These are phyloP conservation scores for Agrochola litura DNA, from an alignment of 2,888 invertebrate genomes.

Conservation along the genomic window DNA sequence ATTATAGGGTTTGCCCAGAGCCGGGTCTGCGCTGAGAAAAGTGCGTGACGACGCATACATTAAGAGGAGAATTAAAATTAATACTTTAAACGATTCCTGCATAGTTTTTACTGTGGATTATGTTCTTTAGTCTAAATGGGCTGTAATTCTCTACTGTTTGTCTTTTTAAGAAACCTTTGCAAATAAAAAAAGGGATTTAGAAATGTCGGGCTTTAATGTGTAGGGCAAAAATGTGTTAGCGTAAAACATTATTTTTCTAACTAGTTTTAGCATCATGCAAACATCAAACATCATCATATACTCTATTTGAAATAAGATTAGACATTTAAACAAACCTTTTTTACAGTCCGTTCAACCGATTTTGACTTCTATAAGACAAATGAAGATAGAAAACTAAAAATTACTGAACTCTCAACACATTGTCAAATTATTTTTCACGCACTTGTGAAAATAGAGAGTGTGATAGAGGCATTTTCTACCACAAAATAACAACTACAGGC, in stretches of 20 bases:
- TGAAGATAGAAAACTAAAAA: too few species aligned
- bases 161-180: background rate
- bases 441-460: too few species aligned
- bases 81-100: conserved; percentile 31
- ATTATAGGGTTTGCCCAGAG: conserved; percentile 27
- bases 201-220: background rate
- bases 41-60: conserved; percentile 57
- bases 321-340: too few species aligned
- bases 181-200: conserved; percentile 16
- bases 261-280: background rate
- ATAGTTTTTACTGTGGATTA: conserved; percentile 38
- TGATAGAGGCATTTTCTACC: too few species aligned
- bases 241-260: background rate
- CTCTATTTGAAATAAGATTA: too few species aligned
- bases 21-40: conserved; percentile 13
- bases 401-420: too few species aligned
- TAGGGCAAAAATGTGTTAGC: background rate
- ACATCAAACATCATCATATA: too few species aligned
- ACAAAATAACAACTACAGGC: too few species aligned
- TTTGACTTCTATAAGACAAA: too few species aligned
- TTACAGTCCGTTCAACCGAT: too few species aligned
- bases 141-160: conserved; percentile 8
- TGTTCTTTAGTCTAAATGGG: conserved; percentile 19
- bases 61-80: conserved; percentile 47
- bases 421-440: too few species aligned